Percentiles rank a stretch among this genome's conserved stretches.
phyloP scores from a whole-genome alignment of 2,888 invertebrate species.

The Parapristionchus giblindavisi region DNA sequence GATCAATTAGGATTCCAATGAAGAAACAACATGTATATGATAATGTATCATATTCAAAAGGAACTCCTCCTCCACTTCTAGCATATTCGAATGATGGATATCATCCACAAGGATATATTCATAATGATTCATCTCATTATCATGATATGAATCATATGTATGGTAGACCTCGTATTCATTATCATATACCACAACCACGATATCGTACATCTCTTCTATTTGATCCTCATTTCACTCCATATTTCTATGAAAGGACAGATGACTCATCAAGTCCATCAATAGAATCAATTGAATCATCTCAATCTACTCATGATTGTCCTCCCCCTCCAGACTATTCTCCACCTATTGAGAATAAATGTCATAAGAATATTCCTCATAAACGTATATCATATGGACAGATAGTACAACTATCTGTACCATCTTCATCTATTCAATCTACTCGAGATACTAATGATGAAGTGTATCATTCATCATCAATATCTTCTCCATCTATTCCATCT shows the following conservation, averaged over 20 bases:
- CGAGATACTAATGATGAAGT: neutral
- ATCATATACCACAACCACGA: slow-evolving; percentile 14
- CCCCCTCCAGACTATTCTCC: slow-evolving; percentile 59
- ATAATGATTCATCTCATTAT: neutral
- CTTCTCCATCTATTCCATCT: slow-evolving; percentile 11
- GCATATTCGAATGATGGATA: neutral
- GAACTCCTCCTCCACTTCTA: slow-evolving; percentile 5
- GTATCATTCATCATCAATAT: neutral
- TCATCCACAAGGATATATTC: neutral
- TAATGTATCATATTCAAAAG: slow-evolving; percentile 5
- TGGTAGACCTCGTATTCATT: slow-evolving; percentile 40
- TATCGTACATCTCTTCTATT: slow-evolving; percentile 13
- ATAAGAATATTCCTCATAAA: neutral
- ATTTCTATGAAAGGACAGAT: slow-evolving; percentile 34
- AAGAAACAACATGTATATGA: slow-evolving; percentile 8
- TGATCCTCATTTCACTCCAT: slow-evolving; percentile 11
- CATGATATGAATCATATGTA: slow-evolving; percentile 46
- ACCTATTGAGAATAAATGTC: slow-evolving; percentile 30
- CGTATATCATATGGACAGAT: neutral
- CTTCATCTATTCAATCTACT: no score
- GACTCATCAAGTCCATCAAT: no score
- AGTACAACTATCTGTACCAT: neutral
- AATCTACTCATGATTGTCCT: slow-evolving; percentile 39
- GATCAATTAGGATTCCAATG: neutral
- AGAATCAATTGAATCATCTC: no score